Evolutionary conservation across 2,888 invertebrate genomes (phyloP).

Genomic region (Venustoraphidia nigricollis): DNA sequence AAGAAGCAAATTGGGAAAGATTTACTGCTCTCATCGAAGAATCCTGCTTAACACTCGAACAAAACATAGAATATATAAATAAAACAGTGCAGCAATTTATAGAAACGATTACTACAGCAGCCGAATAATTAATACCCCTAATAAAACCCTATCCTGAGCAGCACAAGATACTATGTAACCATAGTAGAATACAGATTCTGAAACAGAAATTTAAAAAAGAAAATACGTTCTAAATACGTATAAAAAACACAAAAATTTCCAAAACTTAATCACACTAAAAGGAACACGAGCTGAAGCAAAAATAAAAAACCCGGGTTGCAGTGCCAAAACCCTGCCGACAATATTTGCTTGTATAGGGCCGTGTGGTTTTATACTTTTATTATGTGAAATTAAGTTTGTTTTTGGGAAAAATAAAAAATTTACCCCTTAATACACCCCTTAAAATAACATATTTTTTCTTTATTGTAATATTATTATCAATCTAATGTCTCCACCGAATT

Average conservation of each 20-base stretch:
- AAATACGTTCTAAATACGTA: background rate
- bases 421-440: no score
- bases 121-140: background rate
- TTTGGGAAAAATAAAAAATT: no score
- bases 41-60: background rate
- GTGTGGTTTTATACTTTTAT: no score
- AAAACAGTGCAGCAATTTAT: background rate
- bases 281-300: slow-evolving; percentile 4
- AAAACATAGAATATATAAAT: background rate
- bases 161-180: background rate
- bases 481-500: no score
- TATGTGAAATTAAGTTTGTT: no score
- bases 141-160: background rate
- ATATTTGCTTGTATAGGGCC: no score
- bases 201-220: background rate
- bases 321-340: no score
- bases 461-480: no score
- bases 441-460: no score
- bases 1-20: slow-evolving; percentile 10
- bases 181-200: background rate
- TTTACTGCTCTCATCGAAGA: background rate
- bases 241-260: slow-evolving; percentile 1
- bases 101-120: background rate
- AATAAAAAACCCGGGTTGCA: no score
- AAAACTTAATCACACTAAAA: slow-evolving; percentile 5